phyloP scores from a whole-genome alignment of 2,113 vertebrate species.

The Zapus hudsonius region DNA sequence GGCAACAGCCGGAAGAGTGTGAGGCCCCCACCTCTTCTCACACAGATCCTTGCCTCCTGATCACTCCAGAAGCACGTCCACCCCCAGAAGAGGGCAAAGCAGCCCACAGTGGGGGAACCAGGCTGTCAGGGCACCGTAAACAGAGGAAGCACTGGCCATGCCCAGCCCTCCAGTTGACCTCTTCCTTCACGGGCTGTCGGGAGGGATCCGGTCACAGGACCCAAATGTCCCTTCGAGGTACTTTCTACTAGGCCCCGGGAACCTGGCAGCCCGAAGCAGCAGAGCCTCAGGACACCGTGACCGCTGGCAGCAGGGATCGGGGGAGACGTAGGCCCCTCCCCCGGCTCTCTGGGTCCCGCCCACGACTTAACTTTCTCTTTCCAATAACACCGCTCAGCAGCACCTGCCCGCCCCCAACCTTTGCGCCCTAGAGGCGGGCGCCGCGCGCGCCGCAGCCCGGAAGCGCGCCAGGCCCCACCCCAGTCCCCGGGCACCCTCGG shows the following conservation, averaged over 20 bases:
- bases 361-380: not conserved
- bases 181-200: not conserved
- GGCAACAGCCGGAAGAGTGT: not conserved
- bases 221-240: not conserved
- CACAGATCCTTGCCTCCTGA: not conserved
- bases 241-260: not conserved
- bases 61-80: not conserved
- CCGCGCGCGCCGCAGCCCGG: rapidly evolving
- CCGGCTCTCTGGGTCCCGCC: not conserved
- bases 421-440: not conserved
- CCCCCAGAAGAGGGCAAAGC: not conserved
- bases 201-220: not conserved
- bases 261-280: not conserved
- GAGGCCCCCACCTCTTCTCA: not conserved
- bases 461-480: not conserved
- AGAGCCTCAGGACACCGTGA: constrained; percentile 24
- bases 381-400: not conserved
- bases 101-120: not conserved
- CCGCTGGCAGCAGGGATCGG: not conserved
- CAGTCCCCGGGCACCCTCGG: not conserved
- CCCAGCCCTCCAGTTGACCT: not conserved
- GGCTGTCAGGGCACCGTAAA: not conserved
- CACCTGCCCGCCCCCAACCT: not conserved
- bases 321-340: not conserved
- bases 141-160: not conserved